phyloP scores from a whole-genome alignment of 2,113 vertebrate genomes.

The Hymenochirus boettgeri region DNA sequence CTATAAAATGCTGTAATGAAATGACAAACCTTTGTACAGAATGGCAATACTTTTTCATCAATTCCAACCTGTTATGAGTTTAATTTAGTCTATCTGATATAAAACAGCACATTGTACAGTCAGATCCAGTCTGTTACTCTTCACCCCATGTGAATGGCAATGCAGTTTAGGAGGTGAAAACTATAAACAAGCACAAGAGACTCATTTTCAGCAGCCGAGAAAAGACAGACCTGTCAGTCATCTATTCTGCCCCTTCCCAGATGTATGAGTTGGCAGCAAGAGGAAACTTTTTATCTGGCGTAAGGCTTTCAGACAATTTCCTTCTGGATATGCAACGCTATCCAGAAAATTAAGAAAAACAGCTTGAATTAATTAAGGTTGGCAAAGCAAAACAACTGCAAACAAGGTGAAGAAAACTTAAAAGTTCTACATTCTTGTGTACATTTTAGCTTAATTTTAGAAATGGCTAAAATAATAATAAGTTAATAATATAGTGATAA shows the following conservation, averaged over 20 bases:
- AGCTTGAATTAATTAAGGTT: conserved; percentile 43
- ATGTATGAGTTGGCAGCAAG: conserved; percentile 21
- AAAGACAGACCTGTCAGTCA: conserved; percentile 42
- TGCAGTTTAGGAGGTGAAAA: conserved; percentile 31
- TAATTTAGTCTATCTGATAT: conserved; percentile 18
- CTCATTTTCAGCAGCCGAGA: conserved; percentile 31
- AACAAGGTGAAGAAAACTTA: too few relatives aligned
- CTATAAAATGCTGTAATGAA: too few relatives aligned
- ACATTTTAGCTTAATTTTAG: too few relatives aligned
- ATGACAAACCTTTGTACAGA: too few relatives aligned
- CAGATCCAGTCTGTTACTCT: conserved; percentile 24
- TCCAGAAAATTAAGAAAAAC: conserved; percentile 44
- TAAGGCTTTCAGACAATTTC: conserved; percentile 41
- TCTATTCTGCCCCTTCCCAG: conserved; percentile 29
- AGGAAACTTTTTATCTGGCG: conserved; percentile 40
- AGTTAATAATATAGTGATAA: too few relatives aligned
- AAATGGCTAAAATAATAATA: too few relatives aligned
- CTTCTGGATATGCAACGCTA: conserved; percentile 41
- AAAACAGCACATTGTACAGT: conserved; percentile 30
- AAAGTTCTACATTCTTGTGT: too few relatives aligned
- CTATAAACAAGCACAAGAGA: conserved; percentile 30
- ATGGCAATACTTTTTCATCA: too few relatives aligned
- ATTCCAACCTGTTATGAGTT: conserved; percentile 10
- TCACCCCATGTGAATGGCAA: conserved; percentile 19
- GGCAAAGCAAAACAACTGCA: conserved; percentile 41